Percentiles rank a stretch among this genome's conserved stretches.
Conservation (phyloP, 2,113 vertebrate genomes). For the Cyprinus carpio region DNA sequence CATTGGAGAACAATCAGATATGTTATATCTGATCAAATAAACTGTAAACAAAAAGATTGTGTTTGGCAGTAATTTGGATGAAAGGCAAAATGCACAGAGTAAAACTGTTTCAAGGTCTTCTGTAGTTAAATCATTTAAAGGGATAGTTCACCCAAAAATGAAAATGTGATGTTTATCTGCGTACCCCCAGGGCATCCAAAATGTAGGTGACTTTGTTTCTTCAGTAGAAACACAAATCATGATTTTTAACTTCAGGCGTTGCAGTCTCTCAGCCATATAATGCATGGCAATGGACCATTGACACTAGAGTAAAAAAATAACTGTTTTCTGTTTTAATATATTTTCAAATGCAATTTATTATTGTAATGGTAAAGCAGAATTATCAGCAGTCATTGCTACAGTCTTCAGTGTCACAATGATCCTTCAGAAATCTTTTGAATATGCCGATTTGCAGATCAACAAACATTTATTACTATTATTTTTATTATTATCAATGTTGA, state of each 20-base stretch:
- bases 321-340: too few relatives aligned
- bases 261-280: too few relatives aligned
- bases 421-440: not conserved
- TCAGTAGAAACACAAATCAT: too few relatives aligned
- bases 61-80: not conserved
- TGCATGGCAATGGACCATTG: too few relatives aligned
- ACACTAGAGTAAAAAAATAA: not conserved
- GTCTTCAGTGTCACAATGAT: too few relatives aligned
- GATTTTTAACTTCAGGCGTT: too few relatives aligned
- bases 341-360: not conserved
- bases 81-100: not conserved
- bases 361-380: too few relatives aligned
- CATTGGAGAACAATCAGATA: not conserved
- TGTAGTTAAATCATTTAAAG: not conserved
- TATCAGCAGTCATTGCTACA: too few relatives aligned
- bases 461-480: not conserved
- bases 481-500: not conserved
- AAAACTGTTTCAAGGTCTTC: not conserved
- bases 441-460: not conserved
- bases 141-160: too few relatives aligned
- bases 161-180: too few relatives aligned
- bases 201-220: too few relatives aligned
- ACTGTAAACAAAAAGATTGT: not conserved
- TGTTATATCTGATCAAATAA: conserved; percentile 8
- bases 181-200: too few relatives aligned